These are phyloP conservation scores for Melanotus villosus DNA, from an alignment of 2,888 invertebrate species.

Conservation along the genomic window DNA sequence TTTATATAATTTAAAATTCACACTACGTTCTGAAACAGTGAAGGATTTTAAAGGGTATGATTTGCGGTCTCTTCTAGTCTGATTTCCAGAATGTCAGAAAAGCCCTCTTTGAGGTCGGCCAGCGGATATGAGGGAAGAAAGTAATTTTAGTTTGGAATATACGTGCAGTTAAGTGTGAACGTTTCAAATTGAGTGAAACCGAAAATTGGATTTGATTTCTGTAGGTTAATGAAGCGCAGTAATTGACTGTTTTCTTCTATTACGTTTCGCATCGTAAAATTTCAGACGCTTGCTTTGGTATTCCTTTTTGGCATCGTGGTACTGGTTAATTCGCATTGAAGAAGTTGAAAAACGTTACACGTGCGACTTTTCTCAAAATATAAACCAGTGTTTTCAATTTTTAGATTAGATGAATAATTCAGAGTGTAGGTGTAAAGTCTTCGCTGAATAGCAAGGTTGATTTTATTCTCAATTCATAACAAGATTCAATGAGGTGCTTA, in stretches of 20 bases:
- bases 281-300: background rate
- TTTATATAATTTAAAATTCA: conserved; percentile 3
- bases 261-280: conserved; percentile 10
- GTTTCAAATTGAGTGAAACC: conserved; percentile 19
- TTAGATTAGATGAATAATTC: too few species aligned
- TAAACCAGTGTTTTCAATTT: too few species aligned
- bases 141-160: conserved; percentile 3
- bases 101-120: background rate
- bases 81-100: background rate
- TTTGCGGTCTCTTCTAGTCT: conserved; percentile 2
- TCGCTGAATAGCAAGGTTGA: too few species aligned
- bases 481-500: too few species aligned
- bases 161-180: conserved; percentile 14
- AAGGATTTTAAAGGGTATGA: conserved; percentile 5
- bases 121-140: background rate
- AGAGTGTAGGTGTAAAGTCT: too few species aligned
- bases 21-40: background rate
- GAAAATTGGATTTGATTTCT: conserved; percentile 23
- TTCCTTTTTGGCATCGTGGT: background rate
- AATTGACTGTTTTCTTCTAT: conserved; percentile 18
- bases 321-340: background rate
- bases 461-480: too few species aligned
- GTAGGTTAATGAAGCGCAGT: conserved; percentile 7
- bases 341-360: background rate
- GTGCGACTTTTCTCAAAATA: background rate